phyloP scores from a whole-genome alignment of 2,888 invertebrate species.

The Cantharis nigra region DNA sequence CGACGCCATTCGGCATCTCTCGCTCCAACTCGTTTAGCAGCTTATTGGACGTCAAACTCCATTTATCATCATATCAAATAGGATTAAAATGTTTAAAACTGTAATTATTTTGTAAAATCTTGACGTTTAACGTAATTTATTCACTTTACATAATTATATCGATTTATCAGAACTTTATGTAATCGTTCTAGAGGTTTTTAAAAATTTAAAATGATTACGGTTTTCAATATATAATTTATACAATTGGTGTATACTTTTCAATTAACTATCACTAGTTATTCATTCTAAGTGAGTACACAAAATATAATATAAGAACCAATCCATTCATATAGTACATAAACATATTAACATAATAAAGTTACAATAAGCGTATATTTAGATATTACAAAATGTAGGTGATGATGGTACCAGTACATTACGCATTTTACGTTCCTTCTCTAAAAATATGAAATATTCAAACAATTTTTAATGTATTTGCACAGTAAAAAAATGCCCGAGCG shows the following conservation, averaged over 20 bases:
- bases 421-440: not conserved
- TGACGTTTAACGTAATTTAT: not conserved
- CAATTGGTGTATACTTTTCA: not conserved
- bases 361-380: not conserved
- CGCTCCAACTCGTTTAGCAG: slow-evolving; percentile 35
- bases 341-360: not conserved
- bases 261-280: not conserved
- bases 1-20: slow-evolving; percentile 42
- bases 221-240: not conserved
- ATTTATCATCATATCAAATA: slow-evolving; percentile 31
- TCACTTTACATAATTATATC: not conserved
- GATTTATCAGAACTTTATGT: not conserved
- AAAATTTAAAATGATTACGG: not conserved
- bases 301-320: not conserved
- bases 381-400: not conserved
- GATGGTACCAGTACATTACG: not conserved
- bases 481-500: not conserved
- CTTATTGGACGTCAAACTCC: slow-evolving; percentile 31
- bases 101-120: not conserved
- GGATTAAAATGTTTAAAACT: slow-evolving; percentile 13
- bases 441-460: not conserved
- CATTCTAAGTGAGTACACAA: not conserved
- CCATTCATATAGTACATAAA: not conserved
- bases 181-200: not conserved
- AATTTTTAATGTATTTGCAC: not conserved